Evolutionary conservation across 23 tunicate species (phyloP), one percentile per base, ranked within the genome.

Genomic region (Pegea sp.): DNA sequence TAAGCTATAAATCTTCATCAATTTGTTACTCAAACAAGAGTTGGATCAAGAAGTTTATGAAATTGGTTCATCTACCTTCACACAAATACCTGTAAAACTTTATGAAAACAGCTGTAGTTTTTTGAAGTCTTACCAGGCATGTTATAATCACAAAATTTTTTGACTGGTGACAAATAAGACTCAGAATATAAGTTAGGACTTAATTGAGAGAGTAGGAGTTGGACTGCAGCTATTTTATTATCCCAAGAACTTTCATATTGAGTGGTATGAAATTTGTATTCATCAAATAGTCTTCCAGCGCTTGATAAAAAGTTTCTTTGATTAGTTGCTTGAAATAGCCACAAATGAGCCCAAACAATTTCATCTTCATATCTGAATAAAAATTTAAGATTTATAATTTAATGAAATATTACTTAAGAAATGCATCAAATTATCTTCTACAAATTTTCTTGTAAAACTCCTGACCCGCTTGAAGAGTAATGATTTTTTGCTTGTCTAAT

Each of bases 301-400:
- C 13, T 52, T n/a, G 63, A 48, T 18, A 64, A 46, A 3, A 52
- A 64, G 3, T 4, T 20, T 30, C 32, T 53, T 18, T 70, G 69
- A 26, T 28, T 28, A 0, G 77, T 70, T 5, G 70, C 77, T 13
- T 26, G 30, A 27, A 32, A 53, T 50, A 70, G 24, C 77, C 77
- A 70, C 13, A 70, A n/a, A 11, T 69, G 52, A 24, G 77, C 77
- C 77, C 77, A 70, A n/a, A 54, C 70, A 0, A 70, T 50, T 69
- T 70, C 77, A 29, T 70, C 77, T 50, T 64, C 71, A 53, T 70
- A 70, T 18, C 77, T 66, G 57, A 3, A 44, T 7, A 5, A 24
- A 22, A 13, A 21, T 29, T 61, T 26, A 8, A 38, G 16, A 38
- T 38, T 8, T 38, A 8, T n/a, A n/a, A n/a, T n/a, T n/a, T n/a